Conservation (phyloP, 1,140 invertebrate genomes). For the Ganaspis sp. region DNA sequence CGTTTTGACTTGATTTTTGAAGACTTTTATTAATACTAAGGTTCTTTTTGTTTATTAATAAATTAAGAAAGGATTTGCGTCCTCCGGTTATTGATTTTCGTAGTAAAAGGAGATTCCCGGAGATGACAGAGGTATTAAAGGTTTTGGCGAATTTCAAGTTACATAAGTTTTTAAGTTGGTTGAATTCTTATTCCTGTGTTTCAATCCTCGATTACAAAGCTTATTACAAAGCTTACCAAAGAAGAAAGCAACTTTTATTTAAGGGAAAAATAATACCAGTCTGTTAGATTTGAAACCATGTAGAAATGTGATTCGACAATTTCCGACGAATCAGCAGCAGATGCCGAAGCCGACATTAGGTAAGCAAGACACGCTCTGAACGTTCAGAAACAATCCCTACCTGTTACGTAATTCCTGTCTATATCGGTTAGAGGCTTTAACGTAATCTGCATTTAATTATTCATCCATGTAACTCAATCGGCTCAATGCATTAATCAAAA, state of each 20-base stretch:
- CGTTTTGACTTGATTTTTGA: too few relatives aligned
- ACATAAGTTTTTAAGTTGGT: too few relatives aligned
- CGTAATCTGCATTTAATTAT: constrained; percentile 62
- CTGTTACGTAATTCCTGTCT: constrained; percentile 25
- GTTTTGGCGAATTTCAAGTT: too few relatives aligned
- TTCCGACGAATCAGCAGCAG: constrained; percentile 1
- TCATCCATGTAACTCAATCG: constrained; percentile 50
- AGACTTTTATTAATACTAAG: too few relatives aligned
- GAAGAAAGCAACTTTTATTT: not conserved
- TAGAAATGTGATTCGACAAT: not conserved
- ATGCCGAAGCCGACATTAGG: constrained; percentile 11
- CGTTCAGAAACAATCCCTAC: not conserved
- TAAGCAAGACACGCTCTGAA: not conserved
- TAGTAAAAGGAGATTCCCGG: too few relatives aligned
- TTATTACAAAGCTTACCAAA: too few relatives aligned
- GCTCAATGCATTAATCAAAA: not conserved
- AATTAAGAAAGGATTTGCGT: too few relatives aligned
- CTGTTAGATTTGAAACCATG: not conserved
- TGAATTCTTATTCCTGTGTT: too few relatives aligned
- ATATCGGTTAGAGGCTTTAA: not conserved
- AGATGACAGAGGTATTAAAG: too few relatives aligned
- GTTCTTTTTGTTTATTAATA: too few relatives aligned
- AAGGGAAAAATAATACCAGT: not conserved
- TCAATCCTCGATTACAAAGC: too few relatives aligned
- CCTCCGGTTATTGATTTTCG: too few relatives aligned